Base-by-base conservation (phyloP, 1,140 invertebrate genomes). In the Bombus consobrinus region DNA sequence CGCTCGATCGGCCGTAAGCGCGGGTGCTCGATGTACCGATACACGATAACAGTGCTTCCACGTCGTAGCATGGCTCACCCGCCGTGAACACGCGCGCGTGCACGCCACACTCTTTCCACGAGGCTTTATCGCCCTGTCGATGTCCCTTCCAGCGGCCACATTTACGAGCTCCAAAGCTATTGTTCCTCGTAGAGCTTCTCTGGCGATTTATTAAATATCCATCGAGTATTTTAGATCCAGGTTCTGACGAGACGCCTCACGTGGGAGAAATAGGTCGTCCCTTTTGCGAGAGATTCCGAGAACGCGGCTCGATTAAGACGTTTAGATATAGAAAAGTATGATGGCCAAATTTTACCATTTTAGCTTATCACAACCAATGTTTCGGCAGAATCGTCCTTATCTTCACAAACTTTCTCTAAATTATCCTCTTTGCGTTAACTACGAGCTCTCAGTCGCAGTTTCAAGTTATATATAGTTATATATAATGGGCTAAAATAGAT, bases 1-100 rank as follows among this genome's bases (percentile, higher is more conserved):
- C 87, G 91, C 91, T 92, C 91, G 91, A 92, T 92, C 92, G 78
- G 76, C 85, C 85, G 90, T 91, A 85, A 90, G 88, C 89, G 81
- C 85, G 92, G 90, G 78, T 90, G 87, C 81, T 86, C 79, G 87
- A 87, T 85, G 87, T 88, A 90, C 86, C 91, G 92, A 92, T 92
- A 89, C 86, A 81, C 87, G 92, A 92, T 92, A 92, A 91, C 90
- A 79, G 81, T 79, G 83, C 85, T 81, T 88, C 71, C 83, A 87
- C 85, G 59, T 84, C 79, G 75, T 74, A 43, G 22, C 88, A 68
- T 72, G 66, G 81, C 75, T 79, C 80, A 41, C 69, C 74, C 12
- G 79, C 37, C 84, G 66, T 22, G 59, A 73, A 22, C 32, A 57
- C 73, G 73, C 73, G 47, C 47, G 83, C 66, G 76, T 32, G 34